Evolutionary conservation across 2,888 invertebrate genomes (phyloP), one percentile per base, ranked within the genome.

Genomic region (Danaus chrysippus): DNA sequence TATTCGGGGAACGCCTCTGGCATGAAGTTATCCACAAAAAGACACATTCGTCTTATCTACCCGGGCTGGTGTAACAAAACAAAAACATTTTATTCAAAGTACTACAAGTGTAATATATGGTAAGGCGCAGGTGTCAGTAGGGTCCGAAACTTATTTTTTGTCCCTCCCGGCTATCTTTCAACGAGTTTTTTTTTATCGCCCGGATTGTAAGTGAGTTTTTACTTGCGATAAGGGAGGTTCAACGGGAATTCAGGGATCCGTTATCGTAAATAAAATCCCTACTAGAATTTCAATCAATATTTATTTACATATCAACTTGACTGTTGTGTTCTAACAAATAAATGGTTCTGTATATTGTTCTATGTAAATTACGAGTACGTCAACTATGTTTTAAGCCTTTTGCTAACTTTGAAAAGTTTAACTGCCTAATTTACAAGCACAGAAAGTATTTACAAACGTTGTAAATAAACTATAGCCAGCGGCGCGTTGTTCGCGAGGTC

Each of bases 111-210:
- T 67, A 63, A 65, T 66, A 59, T 66, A 68, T 64, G 68, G 54
- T 58, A 59, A 54, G 62, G 58, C 70, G 65, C 72, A 70, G 71
- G 72, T 71, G 72, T 62, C 62, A 62, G 56, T 58, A 70, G 68
- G 70, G 68, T 62, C 65, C 66, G 61, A 70, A 71, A 71, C 65
- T 70, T 70, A 69, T 71, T 71, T 70, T 67, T 70, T 67, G 67
- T 67, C 69, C 71, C 73, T 71, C 61, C 65, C 62, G 71, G 71
- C 72, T 63, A 71, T 71, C 72, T 71, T 68, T 70, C 70, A 70
- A 65, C 70, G 60, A 66, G 69, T 56, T 70, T 71, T 63, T n/a
- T 34, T 72, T 72, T 72, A 71, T 72, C 71, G 72, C 57, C 62
- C 65, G 61, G 69, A 70, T 70, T 68, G 59, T 56, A 58, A 55